These are phyloP conservation scores for Alces alces DNA, from an alignment of 2,113 vertebrate species.

Conservation along the genomic window DNA sequence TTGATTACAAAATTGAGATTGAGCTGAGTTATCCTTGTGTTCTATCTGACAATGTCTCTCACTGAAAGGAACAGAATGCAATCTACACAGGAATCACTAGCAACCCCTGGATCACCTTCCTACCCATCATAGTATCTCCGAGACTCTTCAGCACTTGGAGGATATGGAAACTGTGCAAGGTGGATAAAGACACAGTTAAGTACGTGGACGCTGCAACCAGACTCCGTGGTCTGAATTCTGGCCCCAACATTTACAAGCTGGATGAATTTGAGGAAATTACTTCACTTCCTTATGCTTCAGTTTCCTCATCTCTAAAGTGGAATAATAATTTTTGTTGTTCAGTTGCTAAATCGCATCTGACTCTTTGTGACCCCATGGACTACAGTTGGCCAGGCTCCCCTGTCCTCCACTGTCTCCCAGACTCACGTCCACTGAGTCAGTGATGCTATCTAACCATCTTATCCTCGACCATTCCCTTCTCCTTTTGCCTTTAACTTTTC, in stretches of 20 bases:
- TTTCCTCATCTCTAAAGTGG: neutral
- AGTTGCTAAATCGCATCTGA: neutral
- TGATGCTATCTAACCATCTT: neutral
- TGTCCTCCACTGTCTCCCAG: neutral
- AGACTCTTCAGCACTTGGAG: neutral
- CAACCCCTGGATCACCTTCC: neutral
- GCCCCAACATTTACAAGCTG: neutral
- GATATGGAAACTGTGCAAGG: neutral
- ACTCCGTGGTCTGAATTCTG: neutral
- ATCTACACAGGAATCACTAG: neutral
- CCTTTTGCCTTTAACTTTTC: neutral
- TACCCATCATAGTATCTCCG: neutral
- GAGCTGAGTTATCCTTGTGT: neutral
- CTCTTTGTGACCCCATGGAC: neutral
- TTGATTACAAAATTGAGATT: neutral
- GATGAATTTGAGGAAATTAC: neutral
- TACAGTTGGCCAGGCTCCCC: rapidly evolving
- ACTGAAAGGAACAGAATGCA: neutral
- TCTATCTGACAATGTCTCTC: neutral
- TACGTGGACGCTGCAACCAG: neutral
- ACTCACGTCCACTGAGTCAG: neutral
- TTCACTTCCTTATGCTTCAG: neutral
- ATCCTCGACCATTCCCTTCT: neutral
- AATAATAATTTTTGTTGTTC: neutral
- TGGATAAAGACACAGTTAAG: neutral